Base-by-base conservation (phyloP, 2,797 vertebrate genomes). In the Brachymystax lenok region DNA sequence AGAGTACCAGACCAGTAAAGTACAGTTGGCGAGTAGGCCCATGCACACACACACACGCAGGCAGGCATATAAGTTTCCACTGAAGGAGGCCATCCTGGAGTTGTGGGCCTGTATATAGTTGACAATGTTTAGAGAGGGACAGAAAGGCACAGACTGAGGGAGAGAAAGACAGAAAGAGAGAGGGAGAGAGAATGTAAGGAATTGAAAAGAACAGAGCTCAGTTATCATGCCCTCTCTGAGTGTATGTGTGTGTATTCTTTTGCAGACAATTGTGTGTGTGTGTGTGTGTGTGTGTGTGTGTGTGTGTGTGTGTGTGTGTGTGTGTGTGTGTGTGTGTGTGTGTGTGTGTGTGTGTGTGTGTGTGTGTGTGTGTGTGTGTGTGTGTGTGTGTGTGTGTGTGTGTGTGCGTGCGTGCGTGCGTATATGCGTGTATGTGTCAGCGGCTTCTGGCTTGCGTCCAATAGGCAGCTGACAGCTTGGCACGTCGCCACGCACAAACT, bases 381-480 rank as follows among this genome's bases (percentile, higher is more conserved):
- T 68, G 66, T 35, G 12, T 35, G 66, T 68, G 51, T 69, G 73
- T 70, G n/a, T 59, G 76, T 46, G 76, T 46, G 50, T 72, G 67
- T 50, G 4, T n/a, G 30, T 56, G 64, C 52, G 51, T 56, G 54
- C 27, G 21, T 14, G 71, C 16, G 64, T 46, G 30, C 13, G 72
- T 74, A 24, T 69, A 24, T 69, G 72, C 80, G 84, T 75, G 86
- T 74, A 83, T 73, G 77, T 10, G 74, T 16, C 69, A 59, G 76
- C 1, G 77, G 61, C 46, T 50, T 75, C 82, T 91, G 76, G 86
- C 87, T 81, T 73, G 46, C 71, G 77, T 73, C 64, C 86, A 87
- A 86, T 88, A 92, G 87, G 87, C 92, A 91, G 89, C 91, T 92
- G 90, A 93, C 91, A 83, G 76, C 70, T 76, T 92, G 92, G 89